Conservation (phyloP, 2,113 vertebrate genomes). For the Bubo bubo region DNA sequence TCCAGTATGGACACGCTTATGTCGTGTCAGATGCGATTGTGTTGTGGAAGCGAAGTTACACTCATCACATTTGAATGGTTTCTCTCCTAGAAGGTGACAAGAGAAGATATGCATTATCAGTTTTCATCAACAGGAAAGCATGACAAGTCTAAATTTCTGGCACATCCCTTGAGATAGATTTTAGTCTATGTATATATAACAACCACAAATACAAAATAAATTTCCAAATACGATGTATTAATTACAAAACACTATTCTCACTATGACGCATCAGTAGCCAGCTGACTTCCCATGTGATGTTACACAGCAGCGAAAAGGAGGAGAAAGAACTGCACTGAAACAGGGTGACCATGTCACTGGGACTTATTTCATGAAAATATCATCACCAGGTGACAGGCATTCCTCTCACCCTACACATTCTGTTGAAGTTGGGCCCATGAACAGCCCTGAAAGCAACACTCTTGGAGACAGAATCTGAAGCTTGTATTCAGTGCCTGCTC, state of each 20-base stretch:
- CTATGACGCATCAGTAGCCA: background rate
- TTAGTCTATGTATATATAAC: background rate
- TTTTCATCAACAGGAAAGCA: background rate
- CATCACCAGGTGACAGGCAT: background rate
- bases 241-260: background rate
- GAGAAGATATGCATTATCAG: background rate
- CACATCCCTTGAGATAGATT: background rate
- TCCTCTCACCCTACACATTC: background rate
- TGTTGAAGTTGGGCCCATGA: background rate
- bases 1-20: conserved; percentile 96
- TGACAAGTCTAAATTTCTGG: background rate
- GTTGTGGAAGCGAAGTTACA: conserved; percentile 98
- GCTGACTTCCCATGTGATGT: background rate
- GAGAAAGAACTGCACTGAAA: background rate
- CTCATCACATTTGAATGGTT: conserved; percentile 95
- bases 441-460: background rate
- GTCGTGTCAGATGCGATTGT: conserved; percentile 96
- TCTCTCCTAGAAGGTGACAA: conserved; percentile 85
- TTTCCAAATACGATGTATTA: background rate
- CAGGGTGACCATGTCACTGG: background rate
- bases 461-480: background rate
- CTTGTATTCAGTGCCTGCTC: background rate
- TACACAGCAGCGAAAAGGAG: background rate
- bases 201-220: background rate
- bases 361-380: background rate